Percentiles rank a stretch among this genome's conserved stretches.
Conservation (phyloP, 2,888 invertebrate genomes). For the Phengaris alcon region DNA sequence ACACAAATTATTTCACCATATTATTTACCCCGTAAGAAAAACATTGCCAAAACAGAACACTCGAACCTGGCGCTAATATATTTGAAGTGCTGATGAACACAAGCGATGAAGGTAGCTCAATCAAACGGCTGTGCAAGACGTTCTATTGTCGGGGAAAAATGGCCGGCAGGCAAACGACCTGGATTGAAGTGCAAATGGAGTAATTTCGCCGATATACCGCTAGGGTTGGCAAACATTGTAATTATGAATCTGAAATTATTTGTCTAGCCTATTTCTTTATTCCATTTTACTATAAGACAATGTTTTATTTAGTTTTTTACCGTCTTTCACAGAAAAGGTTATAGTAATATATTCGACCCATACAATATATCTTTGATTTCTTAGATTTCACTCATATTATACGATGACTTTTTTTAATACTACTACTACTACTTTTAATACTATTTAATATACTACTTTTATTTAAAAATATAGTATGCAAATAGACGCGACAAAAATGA, state of each 20-base stretch:
- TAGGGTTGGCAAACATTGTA: conserved; percentile 8
- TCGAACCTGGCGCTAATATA: conserved; percentile 14
- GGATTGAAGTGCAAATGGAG: conserved; percentile 78
- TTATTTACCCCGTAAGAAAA: neutral
- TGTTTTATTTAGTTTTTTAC: too few relatives aligned
- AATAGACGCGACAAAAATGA: too few relatives aligned
- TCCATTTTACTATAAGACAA: too few relatives aligned
- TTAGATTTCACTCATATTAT: too few relatives aligned
- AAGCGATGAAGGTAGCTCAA: conserved; percentile 39
- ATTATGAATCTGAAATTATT: neutral
- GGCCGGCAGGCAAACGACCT: conserved; percentile 73
- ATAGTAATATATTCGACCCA: too few relatives aligned
- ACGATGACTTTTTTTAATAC: too few relatives aligned
- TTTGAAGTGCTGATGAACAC: conserved; percentile 27
- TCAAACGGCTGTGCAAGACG: conserved; percentile 42
- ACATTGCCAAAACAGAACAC: neutral
- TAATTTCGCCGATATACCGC: conserved; percentile 50
- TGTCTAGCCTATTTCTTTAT: too few relatives aligned
- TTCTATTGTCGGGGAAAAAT: conserved; percentile 60
- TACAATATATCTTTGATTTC: too few relatives aligned
- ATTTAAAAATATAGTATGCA: too few relatives aligned
- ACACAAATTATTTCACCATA: neutral
- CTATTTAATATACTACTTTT: too few relatives aligned
- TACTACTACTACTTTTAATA: too few relatives aligned
- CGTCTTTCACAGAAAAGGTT: too few relatives aligned